Base-by-base conservation (phyloP, 2,888 invertebrate species). In the Ochropleura plecta region DNA sequence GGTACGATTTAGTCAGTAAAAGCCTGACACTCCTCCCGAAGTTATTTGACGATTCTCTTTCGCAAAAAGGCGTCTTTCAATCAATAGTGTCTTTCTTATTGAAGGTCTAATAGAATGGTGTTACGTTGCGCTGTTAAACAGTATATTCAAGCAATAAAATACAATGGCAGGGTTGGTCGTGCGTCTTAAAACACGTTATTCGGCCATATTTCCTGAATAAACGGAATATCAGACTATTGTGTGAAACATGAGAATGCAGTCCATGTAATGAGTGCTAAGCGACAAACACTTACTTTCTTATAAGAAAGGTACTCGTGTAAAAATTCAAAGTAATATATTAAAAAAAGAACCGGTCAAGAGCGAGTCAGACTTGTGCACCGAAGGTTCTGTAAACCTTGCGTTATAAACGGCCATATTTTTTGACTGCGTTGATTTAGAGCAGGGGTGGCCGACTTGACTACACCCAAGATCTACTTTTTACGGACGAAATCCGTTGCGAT, bases 151-250 rank as follows among this genome's bases (percentile, higher is more conserved):
- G 12, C 18, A 53, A 59, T 60, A 53, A 48, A 72, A 80, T n/a
- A 30, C 16, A n/a, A 79, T 3, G 7, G 1, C 9, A 18, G 12
- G 40, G 18, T 1, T 48, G 20, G 8, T 44, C 30, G 6, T 42
- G 10, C 48, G 44, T 70, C 70, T 82, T 78, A 67, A 76, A 79
- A 74, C 65, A 82, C 77, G 81, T 10, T 79, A 78, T 76, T 53
- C 64, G 20, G 76, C 79, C 87, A 88, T 90, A 90, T 90, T 90
- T 90, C 89, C 89, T 88, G 88, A 86, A 85, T 87, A 86, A 40
- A 88, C 86, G 88, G 86, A 85, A 86, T 90, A 91, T 88, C 89
- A 83, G 86, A 86, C 86, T 88, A 79, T 80, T 80, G 82, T 83
- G 70, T 83, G 86, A 86, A 79, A 78, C 84, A 81, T 81, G 72